Conservation (phyloP, 2,113 vertebrate species). For the Albula glossodonta region DNA sequence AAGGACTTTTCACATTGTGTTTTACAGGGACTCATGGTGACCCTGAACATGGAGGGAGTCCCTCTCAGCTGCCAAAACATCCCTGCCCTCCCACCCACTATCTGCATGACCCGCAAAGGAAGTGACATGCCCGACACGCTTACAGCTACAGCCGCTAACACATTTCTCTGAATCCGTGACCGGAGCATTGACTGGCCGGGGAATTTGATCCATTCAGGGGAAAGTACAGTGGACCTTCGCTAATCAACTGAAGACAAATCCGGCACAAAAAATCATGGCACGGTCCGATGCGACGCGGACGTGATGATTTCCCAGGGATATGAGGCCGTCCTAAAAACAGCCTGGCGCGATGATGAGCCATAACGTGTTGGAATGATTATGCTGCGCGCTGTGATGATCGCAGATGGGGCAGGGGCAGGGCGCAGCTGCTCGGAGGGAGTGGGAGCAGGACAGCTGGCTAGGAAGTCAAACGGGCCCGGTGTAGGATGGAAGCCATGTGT, state of each 20-base stretch:
- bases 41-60: neutral
- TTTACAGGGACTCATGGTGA: neutral
- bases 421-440: slow-evolving; percentile 11
- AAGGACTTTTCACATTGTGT: neutral
- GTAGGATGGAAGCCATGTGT: neutral
- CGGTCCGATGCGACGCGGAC: neutral
- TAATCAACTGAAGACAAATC: neutral
- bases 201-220: neutral
- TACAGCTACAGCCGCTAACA: neutral
- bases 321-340: neutral
- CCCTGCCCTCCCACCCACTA: neutral
- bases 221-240: neutral
- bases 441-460: neutral
- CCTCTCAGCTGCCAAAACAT: neutral
- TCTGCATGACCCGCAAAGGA: neutral
- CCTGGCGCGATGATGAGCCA: neutral
- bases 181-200: neutral
- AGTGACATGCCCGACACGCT: neutral
- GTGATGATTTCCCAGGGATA: neutral
- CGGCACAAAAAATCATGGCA: neutral
- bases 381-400: neutral
- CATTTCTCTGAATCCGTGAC: neutral
- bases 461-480: neutral
- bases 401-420: neutral
- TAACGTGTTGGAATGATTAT: neutral